A percentile compares a stretch with the other conserved stretches of the same genome.
Conservation (phyloP, 2,113 vertebrate species). For the Nothocercus julius region DNA sequence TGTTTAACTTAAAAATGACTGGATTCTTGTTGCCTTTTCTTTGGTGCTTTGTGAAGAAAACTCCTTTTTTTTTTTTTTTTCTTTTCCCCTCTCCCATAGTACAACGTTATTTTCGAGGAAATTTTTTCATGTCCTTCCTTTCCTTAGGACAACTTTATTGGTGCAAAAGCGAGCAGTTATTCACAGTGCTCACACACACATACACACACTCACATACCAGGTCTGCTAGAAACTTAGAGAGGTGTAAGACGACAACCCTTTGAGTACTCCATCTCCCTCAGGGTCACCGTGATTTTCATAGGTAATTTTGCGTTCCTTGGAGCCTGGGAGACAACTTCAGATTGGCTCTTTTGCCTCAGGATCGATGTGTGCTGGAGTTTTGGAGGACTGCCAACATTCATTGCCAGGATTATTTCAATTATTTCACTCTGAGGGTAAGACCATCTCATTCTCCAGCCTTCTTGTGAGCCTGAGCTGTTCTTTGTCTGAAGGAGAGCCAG, state of each 20-base stretch:
- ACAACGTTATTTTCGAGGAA: constrained; percentile 11
- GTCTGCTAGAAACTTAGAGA: constrained; percentile 30
- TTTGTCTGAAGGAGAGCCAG: neutral
- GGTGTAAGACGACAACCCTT: constrained; percentile 58
- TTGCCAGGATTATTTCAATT: neutral
- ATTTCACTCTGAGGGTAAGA: neutral
- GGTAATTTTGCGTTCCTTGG: constrained; percentile 10
- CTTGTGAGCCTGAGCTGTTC: neutral
- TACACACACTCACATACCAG: neutral
- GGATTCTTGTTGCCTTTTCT: constrained; percentile 44
- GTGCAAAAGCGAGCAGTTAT: constrained; percentile 27
- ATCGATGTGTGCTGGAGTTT: neutral
- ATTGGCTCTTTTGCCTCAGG: neutral
- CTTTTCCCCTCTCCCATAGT: neutral
- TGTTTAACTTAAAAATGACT: constrained; percentile 60
- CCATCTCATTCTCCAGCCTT: neutral
- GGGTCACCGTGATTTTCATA: constrained; percentile 17
- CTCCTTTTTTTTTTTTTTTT: neutral
- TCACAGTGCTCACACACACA: neutral
- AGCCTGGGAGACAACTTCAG: neutral
- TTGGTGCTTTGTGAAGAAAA: constrained; percentile 65
- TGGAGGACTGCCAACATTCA: neutral
- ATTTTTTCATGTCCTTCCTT: neutral
- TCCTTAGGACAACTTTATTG: constrained; percentile 21
- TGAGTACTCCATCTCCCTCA: constrained; percentile 53